These are phyloP conservation scores for Drosophila nigricruria DNA, from an alignment of 2,888 invertebrate genomes.

Conservation along the genomic window DNA sequence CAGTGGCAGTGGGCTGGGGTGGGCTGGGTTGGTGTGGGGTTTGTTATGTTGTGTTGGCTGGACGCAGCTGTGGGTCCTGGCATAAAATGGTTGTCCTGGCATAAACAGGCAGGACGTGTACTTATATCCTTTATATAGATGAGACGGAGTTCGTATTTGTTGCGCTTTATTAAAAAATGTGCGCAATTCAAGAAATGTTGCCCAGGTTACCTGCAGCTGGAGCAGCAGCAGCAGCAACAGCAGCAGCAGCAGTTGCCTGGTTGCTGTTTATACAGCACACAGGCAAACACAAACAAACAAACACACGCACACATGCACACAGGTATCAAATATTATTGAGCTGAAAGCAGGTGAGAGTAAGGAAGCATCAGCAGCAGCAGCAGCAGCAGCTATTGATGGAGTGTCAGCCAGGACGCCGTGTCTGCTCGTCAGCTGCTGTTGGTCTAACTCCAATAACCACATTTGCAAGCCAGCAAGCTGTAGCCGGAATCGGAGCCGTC, in stretches of 20 bases:
- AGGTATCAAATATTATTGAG: constrained; percentile 76
- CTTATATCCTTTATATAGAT: constrained; percentile 49
- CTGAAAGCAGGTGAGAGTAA: constrained; percentile 21
- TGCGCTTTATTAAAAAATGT: constrained; percentile 77
- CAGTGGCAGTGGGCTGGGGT: constrained; percentile 5
- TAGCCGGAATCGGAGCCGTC: constrained; percentile 5
- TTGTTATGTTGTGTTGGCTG: neutral
- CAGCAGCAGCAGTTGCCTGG: constrained; percentile 6
- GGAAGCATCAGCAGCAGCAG: neutral
- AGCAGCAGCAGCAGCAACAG: constrained; percentile 11
- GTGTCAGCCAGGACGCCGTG: constrained; percentile 21
- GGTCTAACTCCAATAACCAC: constrained; percentile 64
- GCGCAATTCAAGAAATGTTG: constrained; percentile 67
- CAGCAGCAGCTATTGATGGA: constrained; percentile 11
- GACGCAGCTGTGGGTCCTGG: constrained; percentile 8
- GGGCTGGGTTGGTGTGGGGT: constrained; percentile 1
- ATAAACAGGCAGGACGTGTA: constrained; percentile 27
- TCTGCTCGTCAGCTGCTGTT: constrained; percentile 41
- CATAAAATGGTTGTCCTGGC: constrained; percentile 48
- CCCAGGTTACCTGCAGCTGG: constrained; percentile 40
- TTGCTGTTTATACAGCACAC: constrained; percentile 25
- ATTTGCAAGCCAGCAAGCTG: constrained; percentile 48
- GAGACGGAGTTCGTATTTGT: constrained; percentile 48
- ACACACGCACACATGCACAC: constrained; percentile 28
- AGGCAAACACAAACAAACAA: constrained; percentile 10